These are phyloP conservation scores for Catalaphyllia jardinei DNA, from an alignment of 64 coral and sea anemone genomes.

Conservation along the genomic window DNA sequence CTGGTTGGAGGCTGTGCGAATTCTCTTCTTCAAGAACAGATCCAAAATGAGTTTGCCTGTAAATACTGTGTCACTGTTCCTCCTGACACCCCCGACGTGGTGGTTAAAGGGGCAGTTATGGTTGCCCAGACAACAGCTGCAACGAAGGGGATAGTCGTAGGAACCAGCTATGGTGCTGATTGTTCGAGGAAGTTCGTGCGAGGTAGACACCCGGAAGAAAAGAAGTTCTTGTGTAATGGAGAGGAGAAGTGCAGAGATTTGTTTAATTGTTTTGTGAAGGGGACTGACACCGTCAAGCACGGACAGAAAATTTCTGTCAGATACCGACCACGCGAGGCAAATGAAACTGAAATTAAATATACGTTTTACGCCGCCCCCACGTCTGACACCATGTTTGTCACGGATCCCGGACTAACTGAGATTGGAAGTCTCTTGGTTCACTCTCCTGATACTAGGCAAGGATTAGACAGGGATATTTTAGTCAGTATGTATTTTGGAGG, in stretches of 20 bases:
- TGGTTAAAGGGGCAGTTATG: neutral
- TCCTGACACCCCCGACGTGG: neutral
- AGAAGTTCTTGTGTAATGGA: neutral
- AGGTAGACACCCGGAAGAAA: neutral
- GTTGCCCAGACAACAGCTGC: neutral
- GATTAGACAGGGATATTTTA: neutral
- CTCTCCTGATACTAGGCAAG: neutral
- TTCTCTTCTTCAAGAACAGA: neutral
- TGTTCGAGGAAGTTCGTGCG: neutral
- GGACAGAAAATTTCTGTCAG: neutral
- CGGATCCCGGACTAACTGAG: neutral
- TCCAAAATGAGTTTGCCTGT: neutral
- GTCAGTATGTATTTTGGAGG: neutral
- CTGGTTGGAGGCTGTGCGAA: neutral
- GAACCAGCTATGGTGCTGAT: neutral
- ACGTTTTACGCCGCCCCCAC: neutral
- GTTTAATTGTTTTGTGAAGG: conserved; percentile 3
- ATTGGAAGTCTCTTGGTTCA: neutral
- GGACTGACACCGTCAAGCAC: neutral
- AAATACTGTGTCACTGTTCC: neutral
- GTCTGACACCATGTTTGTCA: neutral
- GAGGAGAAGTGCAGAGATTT: conserved; percentile 1
- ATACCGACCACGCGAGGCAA: neutral
- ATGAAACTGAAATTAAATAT: conserved; percentile 17
- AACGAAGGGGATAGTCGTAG: neutral